phyloP scores from a whole-genome alignment of 1,140 invertebrate species.

The Oedothorax gibbosus region DNA sequence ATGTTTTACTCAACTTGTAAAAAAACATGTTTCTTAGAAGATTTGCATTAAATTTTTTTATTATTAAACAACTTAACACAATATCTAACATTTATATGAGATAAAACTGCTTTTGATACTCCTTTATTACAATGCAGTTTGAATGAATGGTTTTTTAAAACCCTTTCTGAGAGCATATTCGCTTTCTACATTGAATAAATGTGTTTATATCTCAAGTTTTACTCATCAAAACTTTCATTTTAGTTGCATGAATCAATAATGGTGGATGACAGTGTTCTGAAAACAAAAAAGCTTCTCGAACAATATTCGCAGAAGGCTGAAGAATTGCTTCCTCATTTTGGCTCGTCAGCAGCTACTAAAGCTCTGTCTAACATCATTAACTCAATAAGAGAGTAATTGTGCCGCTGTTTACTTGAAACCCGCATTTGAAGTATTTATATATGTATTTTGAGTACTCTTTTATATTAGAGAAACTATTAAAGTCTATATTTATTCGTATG shows the following conservation, averaged over 20 bases:
- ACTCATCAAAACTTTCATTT: constrained; percentile 71
- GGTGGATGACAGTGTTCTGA: constrained; percentile 77
- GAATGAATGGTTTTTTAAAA: too few relatives aligned
- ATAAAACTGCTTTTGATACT: too few relatives aligned
- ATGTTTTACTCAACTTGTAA: too few relatives aligned
- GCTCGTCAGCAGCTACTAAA: constrained; percentile 65
- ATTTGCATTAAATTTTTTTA: too few relatives aligned
- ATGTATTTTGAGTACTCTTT: not conserved
- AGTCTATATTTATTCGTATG: constrained; percentile 10
- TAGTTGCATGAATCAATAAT: constrained; percentile 76
- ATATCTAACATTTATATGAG: too few relatives aligned
- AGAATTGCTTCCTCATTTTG: constrained; percentile 75
- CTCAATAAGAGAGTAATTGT: constrained; percentile 61
- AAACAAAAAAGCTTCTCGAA: constrained; percentile 80
- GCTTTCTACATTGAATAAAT: not conserved
- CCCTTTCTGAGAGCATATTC: too few relatives aligned
- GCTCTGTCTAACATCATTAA: constrained; percentile 68
- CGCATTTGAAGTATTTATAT: constrained; percentile 13
- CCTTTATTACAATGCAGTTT: too few relatives aligned
- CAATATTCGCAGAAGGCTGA: constrained; percentile 82
- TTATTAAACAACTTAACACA: too few relatives aligned
- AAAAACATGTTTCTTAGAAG: too few relatives aligned
- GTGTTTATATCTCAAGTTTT: not conserved
- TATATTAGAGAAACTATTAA: constrained; percentile 1
- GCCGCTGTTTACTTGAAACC: not conserved